Base-by-base conservation (phyloP, 2,888 invertebrate genomes). In the Loripinus fragilis region DNA sequence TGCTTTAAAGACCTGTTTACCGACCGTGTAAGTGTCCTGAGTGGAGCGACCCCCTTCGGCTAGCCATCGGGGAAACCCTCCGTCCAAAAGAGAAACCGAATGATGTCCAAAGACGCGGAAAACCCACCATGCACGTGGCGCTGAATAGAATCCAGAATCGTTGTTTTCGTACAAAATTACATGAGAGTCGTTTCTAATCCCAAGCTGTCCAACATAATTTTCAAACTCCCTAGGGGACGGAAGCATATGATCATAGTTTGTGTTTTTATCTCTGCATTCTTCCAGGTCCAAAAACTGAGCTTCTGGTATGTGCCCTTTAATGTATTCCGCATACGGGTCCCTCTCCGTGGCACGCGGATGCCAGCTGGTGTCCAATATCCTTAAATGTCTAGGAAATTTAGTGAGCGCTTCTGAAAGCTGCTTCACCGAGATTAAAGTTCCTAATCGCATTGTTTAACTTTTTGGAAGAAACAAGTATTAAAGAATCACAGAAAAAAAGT, bases 221-320 rank as follows among this genome's bases (percentile, higher is more conserved):
- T 85, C 87, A 80, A 92, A 91, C 48, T 86, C 69, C 33, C 74
- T 48, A 28, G 76, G 42, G 20, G 80, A 50, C 1, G 91, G 91
- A n/a, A 92, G 66, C 90, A 89, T 91, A 72, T 90, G 89, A 7
- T 79, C 74, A 30, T 84, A 85, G 0, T 79, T 60, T 1, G 87
- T 80, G 0, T 71, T 76, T 38, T 83, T 84, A 68, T 92, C 90
- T 48, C 86, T 78, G 76, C 91, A 92, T 25, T 85, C 89, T 25
- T 88, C 88, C 45, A 91, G 85, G 70, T 91, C 90, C 70, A 93
- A 93, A 78, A 90, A 92, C 45, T 80, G 72, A 1, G 93, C 89
- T 2, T 85, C 88, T 0, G 91, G 89, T 35, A 93, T 91, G 71
- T 92, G 92, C 30, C 83, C 78, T 33, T 85, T 70, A 20, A 60